Evolutionary conservation across 2,888 invertebrate genomes (phyloP), one percentile per base, ranked within the genome.

Genomic region (Idaea biselata): DNA sequence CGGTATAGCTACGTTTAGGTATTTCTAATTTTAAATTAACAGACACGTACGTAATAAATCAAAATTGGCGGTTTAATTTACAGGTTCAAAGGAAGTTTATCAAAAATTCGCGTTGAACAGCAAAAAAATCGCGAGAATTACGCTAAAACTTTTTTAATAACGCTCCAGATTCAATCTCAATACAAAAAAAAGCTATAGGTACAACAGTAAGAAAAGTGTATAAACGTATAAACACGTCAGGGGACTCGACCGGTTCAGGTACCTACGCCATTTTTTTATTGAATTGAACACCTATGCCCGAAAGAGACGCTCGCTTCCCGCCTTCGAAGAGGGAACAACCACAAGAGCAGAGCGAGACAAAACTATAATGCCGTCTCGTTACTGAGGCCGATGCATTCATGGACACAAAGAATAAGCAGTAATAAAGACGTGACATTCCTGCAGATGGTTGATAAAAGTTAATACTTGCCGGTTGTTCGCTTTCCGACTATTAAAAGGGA

Each of bases 401-500:
- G 82, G 84, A 86, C 87, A 87, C 91, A 91, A 91, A 90, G 91
- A 90, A 88, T 91, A 91, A 88, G 88, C 86, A 88, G 87, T 87
- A 89, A 90, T 91, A 89, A 86, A 91, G 90, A 91, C 91, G 91
- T 91, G 91, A 91, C 89, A 89, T 81, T 88, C 86, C 83, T 92
- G 87, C 89, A 91, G 89, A 91, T 91, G 89, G 84, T 88, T 88
- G 88, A 89, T 91, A 91, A 91, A 89, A 88, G 84, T 87, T 88
- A 88, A 89, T 89, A 88, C 88, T 86, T 85, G 82, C 80, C 84
- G 87, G 88, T 89, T 87, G 86, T 89, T 84, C 86, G 82, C 76
- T 86, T 82, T 84, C 79, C 72, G 78, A 81, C 89, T 87, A 89
- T 90, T 91, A 90, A 88, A 87, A 88, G 84, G 79, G 81, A 84